phyloP scores from a whole-genome alignment of 2,797 vertebrate genomes.

The Florisuga fusca region DNA sequence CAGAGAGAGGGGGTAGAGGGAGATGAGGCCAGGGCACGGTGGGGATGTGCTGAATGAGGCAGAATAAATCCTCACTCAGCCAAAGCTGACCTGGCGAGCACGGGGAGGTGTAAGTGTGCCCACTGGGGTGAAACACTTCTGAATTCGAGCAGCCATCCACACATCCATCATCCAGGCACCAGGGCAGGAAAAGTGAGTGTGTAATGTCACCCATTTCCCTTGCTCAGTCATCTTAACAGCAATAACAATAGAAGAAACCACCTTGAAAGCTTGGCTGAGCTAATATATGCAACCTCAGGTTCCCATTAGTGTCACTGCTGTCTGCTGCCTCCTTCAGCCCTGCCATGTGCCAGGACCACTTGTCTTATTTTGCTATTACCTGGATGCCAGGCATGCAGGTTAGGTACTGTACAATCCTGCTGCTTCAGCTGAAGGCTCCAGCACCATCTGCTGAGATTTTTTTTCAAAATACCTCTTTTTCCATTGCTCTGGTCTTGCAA shows the following conservation, averaged over 20 bases:
- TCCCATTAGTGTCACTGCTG: neutral
- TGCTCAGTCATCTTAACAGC: neutral
- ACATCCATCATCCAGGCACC: neutral
- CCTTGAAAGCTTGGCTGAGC: neutral
- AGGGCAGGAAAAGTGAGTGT: neutral
- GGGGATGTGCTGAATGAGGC: neutral
- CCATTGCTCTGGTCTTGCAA: neutral
- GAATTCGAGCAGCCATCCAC: neutral
- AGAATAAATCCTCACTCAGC: neutral
- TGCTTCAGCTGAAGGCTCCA: neutral
- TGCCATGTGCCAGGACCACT: rapidly evolving
- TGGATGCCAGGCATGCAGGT: rapidly evolving
- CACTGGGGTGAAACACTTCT: neutral
- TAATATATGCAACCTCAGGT: neutral
- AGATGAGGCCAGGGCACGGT: rapidly evolving
- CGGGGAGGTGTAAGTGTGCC: neutral
- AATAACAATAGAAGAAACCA: neutral
- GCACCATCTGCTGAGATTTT: neutral
- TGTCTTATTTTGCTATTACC: neutral
- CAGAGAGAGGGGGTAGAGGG: rapidly evolving
- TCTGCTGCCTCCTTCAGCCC: neutral
- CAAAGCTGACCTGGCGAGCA: neutral
- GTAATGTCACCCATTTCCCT: neutral
- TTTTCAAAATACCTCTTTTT: neutral
- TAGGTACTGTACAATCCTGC: neutral